Evolutionary conservation across 2,113 vertebrate genomes (phyloP).

Genomic region (Prinia subflava): DNA sequence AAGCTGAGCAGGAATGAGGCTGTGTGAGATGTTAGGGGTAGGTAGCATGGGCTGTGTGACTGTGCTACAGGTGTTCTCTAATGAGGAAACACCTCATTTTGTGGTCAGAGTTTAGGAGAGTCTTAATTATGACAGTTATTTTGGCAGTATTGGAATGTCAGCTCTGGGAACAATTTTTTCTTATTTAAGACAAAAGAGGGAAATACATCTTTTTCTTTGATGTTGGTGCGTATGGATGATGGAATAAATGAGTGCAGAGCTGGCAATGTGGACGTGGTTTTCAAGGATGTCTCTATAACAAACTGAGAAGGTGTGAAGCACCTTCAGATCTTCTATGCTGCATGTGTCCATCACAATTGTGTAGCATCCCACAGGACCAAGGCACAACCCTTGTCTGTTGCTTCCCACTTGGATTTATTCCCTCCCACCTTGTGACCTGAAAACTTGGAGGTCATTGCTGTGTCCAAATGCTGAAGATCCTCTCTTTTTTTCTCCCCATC

Average conservation of each 20-base stretch:
- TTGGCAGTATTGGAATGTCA: background rate
- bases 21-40: background rate
- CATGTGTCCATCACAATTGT: background rate
- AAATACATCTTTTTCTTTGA: background rate
- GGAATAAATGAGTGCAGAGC: background rate
- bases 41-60: background rate
- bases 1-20: background rate
- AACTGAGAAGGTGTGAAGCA: background rate
- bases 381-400: background rate
- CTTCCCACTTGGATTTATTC: background rate
- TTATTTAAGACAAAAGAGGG: background rate
- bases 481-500: background rate
- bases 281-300: background rate
- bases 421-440: background rate
- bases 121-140: background rate
- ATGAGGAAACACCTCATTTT: background rate
- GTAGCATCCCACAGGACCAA: background rate
- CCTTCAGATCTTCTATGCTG: background rate
- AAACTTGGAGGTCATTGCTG: background rate
- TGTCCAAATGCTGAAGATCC: constrained; percentile 22
- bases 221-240: accelerated
- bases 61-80: background rate
- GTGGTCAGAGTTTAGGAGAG: background rate
- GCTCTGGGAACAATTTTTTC: background rate
- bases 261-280: background rate